Evolutionary conservation across 1,140 invertebrate genomes (phyloP), one percentile per base, ranked within the genome.

Genomic region (Drosophila suzukii): DNA sequence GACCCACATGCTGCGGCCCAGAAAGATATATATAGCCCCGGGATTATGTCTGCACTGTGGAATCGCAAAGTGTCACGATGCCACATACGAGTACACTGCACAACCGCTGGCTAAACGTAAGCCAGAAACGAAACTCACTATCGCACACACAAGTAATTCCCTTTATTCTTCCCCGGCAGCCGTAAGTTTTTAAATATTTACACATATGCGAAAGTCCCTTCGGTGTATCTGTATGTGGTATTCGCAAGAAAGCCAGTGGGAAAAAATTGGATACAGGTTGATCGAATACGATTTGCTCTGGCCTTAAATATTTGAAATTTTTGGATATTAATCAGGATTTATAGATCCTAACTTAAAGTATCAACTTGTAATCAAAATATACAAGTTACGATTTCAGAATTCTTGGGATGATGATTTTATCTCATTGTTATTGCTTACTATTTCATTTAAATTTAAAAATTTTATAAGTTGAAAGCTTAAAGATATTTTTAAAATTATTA

Each of bases 21-120:
- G 43, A 24, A 61, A 59, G 58, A 59, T 39, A 58, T 59, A 65
- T 63, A 71, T 68, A 74, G 39, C 57, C 57, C 17, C 38, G n/a
- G 78, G 81, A 85, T 85, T 85, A 85, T 67, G 49, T 71, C 53
- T 66, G 81, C 82, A 66, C 63, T 50, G 53, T 47, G 77, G 44
- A 62, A 78, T 81, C 60, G 68, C 53, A 54, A 75, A 85, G 77
- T 85, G 81, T 78, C 81, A 85, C 58, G 27, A 41, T 46, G 50
- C 58, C 71, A 60, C 61, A 78, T 49, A n/a, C n/a, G n/a, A n/a
- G n/a, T n/a, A 17, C 43, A 75, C 71, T 67, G 62, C 60, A 50
- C 47, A 46, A 49, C 70, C 81, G 44, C 43, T 44, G 49, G 63
- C 62, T 61, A 65, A 81, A 71, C 46, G 43, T 65, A 81, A 81